Percentiles rank a stretch among this genome's conserved stretches.
Conservation (phyloP, 1,140 invertebrate species). For the Lethrus apterus region DNA sequence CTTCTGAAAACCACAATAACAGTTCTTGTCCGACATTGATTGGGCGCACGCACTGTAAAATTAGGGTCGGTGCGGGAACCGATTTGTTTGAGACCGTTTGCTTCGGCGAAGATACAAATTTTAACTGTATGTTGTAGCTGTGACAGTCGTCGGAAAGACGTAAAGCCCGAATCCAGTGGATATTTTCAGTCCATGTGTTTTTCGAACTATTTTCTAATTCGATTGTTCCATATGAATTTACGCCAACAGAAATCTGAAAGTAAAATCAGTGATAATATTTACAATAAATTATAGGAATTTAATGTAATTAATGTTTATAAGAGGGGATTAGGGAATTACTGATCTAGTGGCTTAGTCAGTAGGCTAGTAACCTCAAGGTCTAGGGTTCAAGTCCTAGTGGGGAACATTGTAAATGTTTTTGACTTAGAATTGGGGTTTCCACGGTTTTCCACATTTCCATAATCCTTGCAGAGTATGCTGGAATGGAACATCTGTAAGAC, state of each 20-base stretch:
- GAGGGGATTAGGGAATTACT: too few species aligned
- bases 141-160: conserved; percentile 59
- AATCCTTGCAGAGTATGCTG: too few species aligned
- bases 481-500: too few species aligned
- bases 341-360: too few species aligned
- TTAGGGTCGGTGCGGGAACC: conserved; percentile 31
- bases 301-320: too few species aligned
- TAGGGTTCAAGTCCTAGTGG: too few species aligned
- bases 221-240: conserved; percentile 27
- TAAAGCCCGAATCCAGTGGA: conserved; percentile 41
- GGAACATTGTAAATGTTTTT: too few species aligned
- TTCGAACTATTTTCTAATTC: conserved; percentile 30
- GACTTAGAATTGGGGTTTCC: too few species aligned
- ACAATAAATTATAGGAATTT: too few species aligned
- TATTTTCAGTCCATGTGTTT: conserved; percentile 25
- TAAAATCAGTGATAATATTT: conserved; percentile 10
- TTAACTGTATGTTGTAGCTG: conserved; percentile 56
- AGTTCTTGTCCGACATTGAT: conserved; percentile 55
- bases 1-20: conserved; percentile 74
- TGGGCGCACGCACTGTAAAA: conserved; percentile 43
- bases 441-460: too few species aligned
- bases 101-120: conserved; percentile 28
- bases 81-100: conserved; percentile 14
- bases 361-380: too few species aligned
- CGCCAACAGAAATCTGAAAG: conserved; percentile 31